Percentiles rank a stretch among this genome's conserved stretches.
Evolutionary conservation across 1,140 invertebrate species (phyloP).

Genomic region (Drosophila tani): DNA sequence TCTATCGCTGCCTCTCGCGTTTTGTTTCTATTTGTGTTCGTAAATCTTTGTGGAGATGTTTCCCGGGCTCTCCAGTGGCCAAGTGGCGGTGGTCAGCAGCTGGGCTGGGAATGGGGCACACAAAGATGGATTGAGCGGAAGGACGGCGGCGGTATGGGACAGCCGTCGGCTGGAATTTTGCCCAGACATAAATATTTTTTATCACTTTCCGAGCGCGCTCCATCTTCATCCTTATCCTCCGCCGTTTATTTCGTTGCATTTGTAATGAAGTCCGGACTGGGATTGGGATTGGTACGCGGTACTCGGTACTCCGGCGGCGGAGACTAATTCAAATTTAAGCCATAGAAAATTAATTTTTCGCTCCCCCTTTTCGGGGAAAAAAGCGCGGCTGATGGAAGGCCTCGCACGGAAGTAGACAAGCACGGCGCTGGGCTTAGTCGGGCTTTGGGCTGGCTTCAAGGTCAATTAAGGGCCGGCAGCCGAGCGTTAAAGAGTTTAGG

Average conservation of each 20-base stretch:
- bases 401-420: conserved; percentile 15
- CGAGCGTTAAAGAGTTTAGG: conserved; percentile 32
- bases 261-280: conserved; percentile 46
- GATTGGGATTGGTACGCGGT: conserved; percentile 14
- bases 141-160: conserved; percentile 6
- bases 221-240: conserved; percentile 1
- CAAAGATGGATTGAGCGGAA: neutral
- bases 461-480: conserved; percentile 29
- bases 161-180: conserved; percentile 61
- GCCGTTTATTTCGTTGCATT: conserved; percentile 60
- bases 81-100: conserved; percentile 19
- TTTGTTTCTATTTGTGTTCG: conserved; percentile 16
- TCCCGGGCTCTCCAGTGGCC: conserved; percentile 2
- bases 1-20: no score
- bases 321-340: conserved; percentile 74
- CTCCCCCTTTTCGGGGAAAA: neutral
- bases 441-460: conserved; percentile 25
- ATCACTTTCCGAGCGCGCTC: conserved; percentile 63
- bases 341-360: conserved; percentile 70
- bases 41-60: conserved; percentile 13
- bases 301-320: conserved; percentile 18
- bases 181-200: conserved; percentile 78
- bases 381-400: neutral
- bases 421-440: conserved; percentile 26
- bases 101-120: neutral